Base-by-base conservation (phyloP, 2,888 invertebrate genomes). In the Drosophila percnosoma region DNA sequence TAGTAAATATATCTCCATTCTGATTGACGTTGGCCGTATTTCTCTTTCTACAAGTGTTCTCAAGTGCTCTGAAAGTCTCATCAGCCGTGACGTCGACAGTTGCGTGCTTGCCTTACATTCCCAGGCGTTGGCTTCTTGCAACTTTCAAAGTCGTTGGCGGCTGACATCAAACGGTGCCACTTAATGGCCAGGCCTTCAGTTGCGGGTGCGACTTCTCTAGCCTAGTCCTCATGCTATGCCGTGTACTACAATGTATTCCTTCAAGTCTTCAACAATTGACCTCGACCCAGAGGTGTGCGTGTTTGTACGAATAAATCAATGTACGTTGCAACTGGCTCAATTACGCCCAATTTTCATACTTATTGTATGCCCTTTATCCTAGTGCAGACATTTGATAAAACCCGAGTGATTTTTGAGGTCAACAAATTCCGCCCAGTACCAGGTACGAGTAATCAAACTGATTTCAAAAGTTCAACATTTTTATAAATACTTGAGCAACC, bases 241-340 rank as follows among this genome's bases (percentile, higher is more conserved):
- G 61, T 52, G 71, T 64, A 70, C 68, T 68, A 67, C 69, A 29
- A 58, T 45, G 15, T 45, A 45, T 42, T 62, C 52, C 51, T 42
- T 62, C 54, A 61, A 70, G 74, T 65, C 71, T 58, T 75, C 61
- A 70, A 73, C 72, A 65, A 67, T 78, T 83, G 88, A 85, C 88
- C 84, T 85, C 86, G 84, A 87, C 84, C 84, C 76, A 80, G 63
- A 62, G 65, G 52, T 75, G 75, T 87, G 84, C 84, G 84, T 87
- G 87, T 70, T 82, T 78, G 33, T 61, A 24, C 61, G 59, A 75
- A 80, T 80, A 69, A 75, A 71, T 81, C 77, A 77, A 64, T 73
- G 55, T 21, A 15, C 38, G 63, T 38, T 75, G 62, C 62, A 75
- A 75, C 66, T 75, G 61, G 29, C 53, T 68, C 68, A 70, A 66